These are phyloP conservation scores for Cosmia pyralina DNA, from an alignment of 2,888 invertebrate species.

Conservation along the genomic window DNA sequence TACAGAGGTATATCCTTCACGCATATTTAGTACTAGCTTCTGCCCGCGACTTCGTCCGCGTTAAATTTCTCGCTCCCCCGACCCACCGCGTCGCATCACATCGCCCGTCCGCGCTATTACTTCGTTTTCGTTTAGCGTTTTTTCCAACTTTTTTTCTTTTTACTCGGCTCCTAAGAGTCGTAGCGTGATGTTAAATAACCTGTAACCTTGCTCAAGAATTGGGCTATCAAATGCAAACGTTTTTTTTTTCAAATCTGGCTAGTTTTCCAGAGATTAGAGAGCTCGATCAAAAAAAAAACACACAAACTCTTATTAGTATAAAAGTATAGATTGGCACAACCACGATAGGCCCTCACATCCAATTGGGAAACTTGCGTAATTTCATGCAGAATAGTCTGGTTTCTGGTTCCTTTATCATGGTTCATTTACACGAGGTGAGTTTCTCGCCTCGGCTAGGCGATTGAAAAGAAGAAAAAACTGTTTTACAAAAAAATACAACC, in stretches of 20 bases:
- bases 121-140: not conserved
- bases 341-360: not conserved
- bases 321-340: conserved; percentile 1
- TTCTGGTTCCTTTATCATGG: conserved; percentile 4
- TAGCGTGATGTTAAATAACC: not conserved
- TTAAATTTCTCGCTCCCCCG: not conserved
- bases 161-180: not conserved
- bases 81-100: too few species aligned
- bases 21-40: conserved; percentile 13
- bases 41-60: not conserved
- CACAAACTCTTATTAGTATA: too few species aligned
- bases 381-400: conserved; percentile 8
- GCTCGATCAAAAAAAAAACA: not conserved
- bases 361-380: conserved; percentile 47
- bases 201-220: not conserved
- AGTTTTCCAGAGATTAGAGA: not conserved
- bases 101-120: not conserved
- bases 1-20: not conserved
- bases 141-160: too few species aligned
- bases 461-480: too few species aligned
- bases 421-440: not conserved
- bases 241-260: not conserved
- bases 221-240: not conserved
- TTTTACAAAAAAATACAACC: too few species aligned
- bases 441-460: not conserved